Conservation (phyloP, 2,113 vertebrate genomes). For the Dipodomys merriami region DNA sequence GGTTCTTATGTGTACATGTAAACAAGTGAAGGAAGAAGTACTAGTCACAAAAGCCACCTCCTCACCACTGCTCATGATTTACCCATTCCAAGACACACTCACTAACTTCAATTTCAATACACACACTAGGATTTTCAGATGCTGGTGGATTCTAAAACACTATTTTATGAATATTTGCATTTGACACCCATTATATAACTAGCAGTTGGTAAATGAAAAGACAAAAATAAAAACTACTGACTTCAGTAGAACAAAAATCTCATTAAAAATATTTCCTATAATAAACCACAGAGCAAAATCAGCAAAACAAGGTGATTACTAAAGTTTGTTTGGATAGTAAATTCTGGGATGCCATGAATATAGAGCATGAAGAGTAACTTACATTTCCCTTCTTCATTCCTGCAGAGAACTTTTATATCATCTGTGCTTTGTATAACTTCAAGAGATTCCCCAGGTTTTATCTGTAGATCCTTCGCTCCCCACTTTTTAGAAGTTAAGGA, state of each 20-base stretch:
- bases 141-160: neutral
- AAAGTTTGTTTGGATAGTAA: neutral
- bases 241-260: neutral
- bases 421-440: constrained; percentile 91
- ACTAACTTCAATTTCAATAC: neutral
- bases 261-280: neutral
- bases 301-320: neutral
- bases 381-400: constrained; percentile 96
- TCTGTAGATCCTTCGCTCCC: constrained; percentile 89
- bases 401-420: constrained; percentile 92
- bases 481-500: constrained; percentile 88
- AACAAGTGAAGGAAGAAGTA: neutral
- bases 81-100: neutral
- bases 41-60: neutral
- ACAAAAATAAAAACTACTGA: neutral
- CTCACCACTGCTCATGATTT: neutral
- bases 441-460: constrained; percentile 92
- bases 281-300: neutral
- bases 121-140: neutral
- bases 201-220: constrained; percentile 13
- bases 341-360: neutral
- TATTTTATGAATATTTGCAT: neutral
- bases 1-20: neutral
- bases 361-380: constrained; percentile 79
- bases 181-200: neutral